Conservation (phyloP, 2,113 vertebrate genomes). For the Hippoglossus stenolepis region DNA sequence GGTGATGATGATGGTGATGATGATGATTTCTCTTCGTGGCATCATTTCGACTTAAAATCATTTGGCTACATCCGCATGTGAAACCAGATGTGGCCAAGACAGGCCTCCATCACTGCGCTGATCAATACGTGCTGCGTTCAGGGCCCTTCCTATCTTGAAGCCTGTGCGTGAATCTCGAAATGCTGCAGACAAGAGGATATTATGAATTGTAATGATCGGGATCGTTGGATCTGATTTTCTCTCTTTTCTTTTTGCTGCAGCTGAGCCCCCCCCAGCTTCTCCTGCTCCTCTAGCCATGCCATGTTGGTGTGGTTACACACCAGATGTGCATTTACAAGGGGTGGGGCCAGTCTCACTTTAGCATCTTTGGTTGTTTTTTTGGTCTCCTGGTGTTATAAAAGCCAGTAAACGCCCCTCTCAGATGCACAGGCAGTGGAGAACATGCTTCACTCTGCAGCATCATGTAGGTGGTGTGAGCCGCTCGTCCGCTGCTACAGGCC, state of each 20-base stretch:
- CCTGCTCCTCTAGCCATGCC: conserved; percentile 7
- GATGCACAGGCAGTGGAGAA: neutral
- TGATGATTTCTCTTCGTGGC: conserved; percentile 30
- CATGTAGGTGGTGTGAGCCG: neutral
- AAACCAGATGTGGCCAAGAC: conserved; percentile 27
- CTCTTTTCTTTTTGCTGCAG: no score
- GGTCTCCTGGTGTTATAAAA: conserved; percentile 23
- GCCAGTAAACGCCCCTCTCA: neutral
- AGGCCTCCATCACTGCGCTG: conserved; percentile 43
- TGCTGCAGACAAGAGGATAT: conserved; percentile 15
- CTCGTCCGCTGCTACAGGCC: neutral
- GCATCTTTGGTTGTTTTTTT: conserved; percentile 31
- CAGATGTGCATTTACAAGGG: conserved; percentile 67
- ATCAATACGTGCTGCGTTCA: conserved; percentile 41
- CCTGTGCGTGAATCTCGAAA: no score
- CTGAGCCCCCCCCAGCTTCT: no score
- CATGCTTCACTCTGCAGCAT: neutral
- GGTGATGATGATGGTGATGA: neutral
- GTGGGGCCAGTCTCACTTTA: conserved; percentile 67
- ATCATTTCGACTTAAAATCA: conserved; percentile 46
- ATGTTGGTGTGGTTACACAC: conserved; percentile 46
- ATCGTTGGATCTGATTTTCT: no score
- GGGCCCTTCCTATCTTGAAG: neutral
- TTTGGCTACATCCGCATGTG: conserved; percentile 42
- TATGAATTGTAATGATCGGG: no score